These are phyloP conservation scores for Malurus alboscapulatus DNA, from an alignment of 2,113 vertebrate species.

Conservation along the genomic window DNA sequence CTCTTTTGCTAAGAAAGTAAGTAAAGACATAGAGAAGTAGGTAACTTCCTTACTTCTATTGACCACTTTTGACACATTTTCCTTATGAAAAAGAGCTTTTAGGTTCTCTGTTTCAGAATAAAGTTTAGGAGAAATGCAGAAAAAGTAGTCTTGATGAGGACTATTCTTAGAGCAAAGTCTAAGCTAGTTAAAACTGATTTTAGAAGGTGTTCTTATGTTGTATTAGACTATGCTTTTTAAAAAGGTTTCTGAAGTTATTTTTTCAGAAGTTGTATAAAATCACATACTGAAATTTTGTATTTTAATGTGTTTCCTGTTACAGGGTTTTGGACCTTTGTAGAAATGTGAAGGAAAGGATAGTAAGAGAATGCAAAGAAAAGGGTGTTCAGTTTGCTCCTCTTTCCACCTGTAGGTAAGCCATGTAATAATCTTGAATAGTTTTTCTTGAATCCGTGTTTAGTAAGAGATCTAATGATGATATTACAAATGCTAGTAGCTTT, in stretches of 20 bases:
- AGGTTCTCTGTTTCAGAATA: neutral
- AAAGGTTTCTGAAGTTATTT: neutral
- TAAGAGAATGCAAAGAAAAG: conserved; percentile 92
- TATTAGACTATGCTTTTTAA: neutral
- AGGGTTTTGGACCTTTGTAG: conserved; percentile 96
- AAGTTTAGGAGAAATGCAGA: neutral
- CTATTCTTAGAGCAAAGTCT: neutral
- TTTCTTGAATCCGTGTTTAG: neutral
- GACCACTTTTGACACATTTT: neutral
- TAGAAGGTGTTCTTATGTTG: neutral
- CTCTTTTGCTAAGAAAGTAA: neutral
- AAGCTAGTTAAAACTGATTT: neutral
- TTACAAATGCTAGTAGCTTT: neutral
- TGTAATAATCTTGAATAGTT: neutral
- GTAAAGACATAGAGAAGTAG: neutral
- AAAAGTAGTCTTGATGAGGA: neutral
- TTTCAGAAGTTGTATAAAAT: neutral
- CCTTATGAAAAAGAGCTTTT: neutral
- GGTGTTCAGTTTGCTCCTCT: conserved; percentile 94
- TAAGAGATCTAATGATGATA: neutral
- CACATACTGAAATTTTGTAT: neutral
- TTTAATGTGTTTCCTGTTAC: conserved; percentile 36
- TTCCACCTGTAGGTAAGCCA: conserved; percentile 89
- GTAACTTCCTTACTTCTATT: neutral
- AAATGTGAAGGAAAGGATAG: conserved; percentile 94